A percentile compares a stretch with the other conserved stretches of the same genome.
These are phyloP conservation scores for Microctenopoma lineatum DNA, from an alignment of 2,797 vertebrate species.

Conservation along the genomic window DNA sequence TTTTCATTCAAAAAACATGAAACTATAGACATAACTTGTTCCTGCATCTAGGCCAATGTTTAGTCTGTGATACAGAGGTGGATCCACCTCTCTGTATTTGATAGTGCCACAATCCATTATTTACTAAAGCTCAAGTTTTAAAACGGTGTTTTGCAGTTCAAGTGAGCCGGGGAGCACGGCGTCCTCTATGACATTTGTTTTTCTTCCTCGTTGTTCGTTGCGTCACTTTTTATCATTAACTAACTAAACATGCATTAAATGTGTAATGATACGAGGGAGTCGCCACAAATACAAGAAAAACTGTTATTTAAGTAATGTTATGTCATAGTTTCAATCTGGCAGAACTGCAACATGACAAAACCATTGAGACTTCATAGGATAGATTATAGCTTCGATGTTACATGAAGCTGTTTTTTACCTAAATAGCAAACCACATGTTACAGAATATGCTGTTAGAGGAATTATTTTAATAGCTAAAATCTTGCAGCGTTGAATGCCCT, in stretches of 20 bases:
- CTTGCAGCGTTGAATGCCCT: slow-evolving; percentile 57
- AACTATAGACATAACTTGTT: slow-evolving; percentile 82
- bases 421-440: slow-evolving; percentile 38
- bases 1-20: slow-evolving; percentile 83
- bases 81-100: slow-evolving; percentile 69
- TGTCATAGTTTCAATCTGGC: no score
- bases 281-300: no score
- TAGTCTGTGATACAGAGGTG: slow-evolving; percentile 70
- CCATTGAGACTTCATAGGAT: no score
- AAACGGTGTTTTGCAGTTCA: slow-evolving; percentile 48
- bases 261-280: no score
- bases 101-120: slow-evolving; percentile 79
- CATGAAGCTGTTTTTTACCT: slow-evolving; percentile 1
- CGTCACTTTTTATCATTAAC: no score
- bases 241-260: no score
- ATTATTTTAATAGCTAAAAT: slow-evolving; percentile 60
- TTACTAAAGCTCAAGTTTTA: slow-evolving; percentile 79
- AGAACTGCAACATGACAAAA: no score
- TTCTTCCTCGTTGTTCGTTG: background rate
- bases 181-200: slow-evolving; percentile 17
- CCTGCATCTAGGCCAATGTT: slow-evolving; percentile 72
- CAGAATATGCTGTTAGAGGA: slow-evolving; percentile 35
- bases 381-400: background rate
- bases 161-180: slow-evolving; percentile 37
- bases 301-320: no score